A percentile compares a stretch with the other conserved stretches of the same genome.
phyloP scores from a whole-genome alignment of 2,113 vertebrate genomes.

The Sminthopsis crassicaudata region DNA sequence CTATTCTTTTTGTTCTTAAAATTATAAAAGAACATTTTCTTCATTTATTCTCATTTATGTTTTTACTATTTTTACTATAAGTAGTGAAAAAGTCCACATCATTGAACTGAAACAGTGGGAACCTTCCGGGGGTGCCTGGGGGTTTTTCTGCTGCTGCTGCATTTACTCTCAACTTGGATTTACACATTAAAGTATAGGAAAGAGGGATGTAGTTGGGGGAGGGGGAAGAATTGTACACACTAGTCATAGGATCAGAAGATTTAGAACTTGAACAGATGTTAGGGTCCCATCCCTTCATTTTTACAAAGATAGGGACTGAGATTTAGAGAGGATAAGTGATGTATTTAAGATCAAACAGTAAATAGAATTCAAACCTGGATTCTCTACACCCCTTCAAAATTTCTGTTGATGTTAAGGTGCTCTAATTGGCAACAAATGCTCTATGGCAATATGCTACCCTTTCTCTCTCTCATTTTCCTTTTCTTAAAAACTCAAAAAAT shows the following conservation, averaged over 20 bases:
- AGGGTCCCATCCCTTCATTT: neutral
- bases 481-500: neutral
- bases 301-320: neutral
- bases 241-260: neutral
- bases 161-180: neutral
- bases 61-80: neutral
- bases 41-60: neutral
- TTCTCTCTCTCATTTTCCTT: neutral
- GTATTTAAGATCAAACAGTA: neutral
- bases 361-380: neutral
- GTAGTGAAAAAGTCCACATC: neutral
- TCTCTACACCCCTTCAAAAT: neutral
- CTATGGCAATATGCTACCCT: neutral
- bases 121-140: neutral
- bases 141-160: neutral
- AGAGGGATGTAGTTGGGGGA: neutral
- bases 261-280: neutral
- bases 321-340: neutral
- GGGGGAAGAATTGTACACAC: neutral
- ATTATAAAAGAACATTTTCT: neutral
- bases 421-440: neutral
- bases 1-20: neutral
- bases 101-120: neutral
- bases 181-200: neutral
- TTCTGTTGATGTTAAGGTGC: neutral